Conservation (phyloP, 2,888 invertebrate genomes). For the Malacosoma neustria region DNA sequence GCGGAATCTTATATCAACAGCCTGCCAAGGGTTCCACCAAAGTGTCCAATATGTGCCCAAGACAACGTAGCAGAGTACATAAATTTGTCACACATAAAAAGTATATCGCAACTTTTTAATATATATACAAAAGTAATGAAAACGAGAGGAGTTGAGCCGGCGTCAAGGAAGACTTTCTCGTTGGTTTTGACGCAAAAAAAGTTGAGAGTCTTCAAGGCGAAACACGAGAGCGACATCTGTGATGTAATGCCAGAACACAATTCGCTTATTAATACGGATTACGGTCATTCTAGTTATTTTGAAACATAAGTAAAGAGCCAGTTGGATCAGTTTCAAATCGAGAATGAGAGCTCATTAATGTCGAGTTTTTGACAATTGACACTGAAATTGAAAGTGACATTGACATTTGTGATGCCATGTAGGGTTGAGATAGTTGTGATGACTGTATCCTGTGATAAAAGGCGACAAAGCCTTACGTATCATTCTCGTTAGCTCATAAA, state of each 20-base stretch:
- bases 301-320: constrained; percentile 35
- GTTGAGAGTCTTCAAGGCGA: constrained; percentile 42
- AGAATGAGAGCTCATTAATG: too few relatives aligned
- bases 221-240: constrained; percentile 37
- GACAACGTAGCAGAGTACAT: constrained; percentile 26
- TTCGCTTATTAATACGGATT: not conserved
- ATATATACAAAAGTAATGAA: constrained; percentile 34
- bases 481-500: too few relatives aligned
- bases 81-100: constrained; percentile 31
- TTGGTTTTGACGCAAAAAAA: constrained; percentile 34
- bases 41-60: constrained; percentile 31
- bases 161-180: constrained; percentile 46
- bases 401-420: constrained; percentile 32
- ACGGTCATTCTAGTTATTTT: too few relatives aligned
- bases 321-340: too few relatives aligned
- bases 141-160: constrained; percentile 18
- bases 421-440: constrained; percentile 28
- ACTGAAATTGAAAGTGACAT: too few relatives aligned
- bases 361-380: too few relatives aligned
- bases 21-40: constrained; percentile 31
- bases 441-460: too few relatives aligned
- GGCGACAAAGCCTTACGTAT: too few relatives aligned
- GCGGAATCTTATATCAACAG: constrained; percentile 37
- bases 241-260: constrained; percentile 12
- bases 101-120: constrained; percentile 37